Conservation (phyloP, 2,113 vertebrate genomes). For the Podarcis raffonei region DNA sequence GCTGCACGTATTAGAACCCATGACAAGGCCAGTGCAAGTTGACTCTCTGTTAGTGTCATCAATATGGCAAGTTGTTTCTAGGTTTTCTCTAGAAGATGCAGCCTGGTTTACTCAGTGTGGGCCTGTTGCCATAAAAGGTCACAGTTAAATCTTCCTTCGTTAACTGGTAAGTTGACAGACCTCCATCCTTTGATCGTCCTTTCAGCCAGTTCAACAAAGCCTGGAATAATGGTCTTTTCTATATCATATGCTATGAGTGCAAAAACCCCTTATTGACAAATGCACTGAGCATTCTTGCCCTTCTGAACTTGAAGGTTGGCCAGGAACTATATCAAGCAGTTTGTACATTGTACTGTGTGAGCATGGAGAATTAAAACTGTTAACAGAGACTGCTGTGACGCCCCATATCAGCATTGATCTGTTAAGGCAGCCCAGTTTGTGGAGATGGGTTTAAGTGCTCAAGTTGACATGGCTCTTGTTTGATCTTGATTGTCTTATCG, state of each 20-base stretch:
- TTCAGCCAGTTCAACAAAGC: background rate
- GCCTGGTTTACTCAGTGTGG: background rate
- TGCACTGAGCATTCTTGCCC: background rate
- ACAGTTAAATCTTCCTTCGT: background rate
- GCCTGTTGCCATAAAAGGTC: background rate
- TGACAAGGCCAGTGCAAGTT: background rate
- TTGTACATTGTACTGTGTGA: background rate
- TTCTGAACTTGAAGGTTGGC: rapidly evolving
- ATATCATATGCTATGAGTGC: background rate
- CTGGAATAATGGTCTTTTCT: background rate
- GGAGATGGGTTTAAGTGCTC: constrained; percentile 29
- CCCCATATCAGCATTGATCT: constrained; percentile 53
- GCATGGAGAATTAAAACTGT: background rate
- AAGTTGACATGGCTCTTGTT: constrained; percentile 7
- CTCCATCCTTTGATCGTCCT: background rate
- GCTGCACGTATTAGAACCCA: background rate
- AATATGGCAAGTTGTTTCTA: background rate
- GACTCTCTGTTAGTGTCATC: background rate
- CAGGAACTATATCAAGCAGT: background rate
- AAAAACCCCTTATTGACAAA: background rate
- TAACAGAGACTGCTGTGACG: background rate
- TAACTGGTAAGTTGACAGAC: background rate
- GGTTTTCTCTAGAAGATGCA: background rate
- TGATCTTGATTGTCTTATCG: constrained; percentile 69
- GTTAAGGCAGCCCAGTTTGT: constrained; percentile 12